Percentiles rank a stretch among this genome's conserved stretches.
These are phyloP conservation scores for human (Homo sapiens) DNA, from an alignment of 2,113 vertebrate species.

Conservation along the genomic window GRCh38 chr6:98238001-98238500, in stretches of 20 bases:
- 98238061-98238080: constrained; percentile 1
- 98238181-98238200: not conserved
- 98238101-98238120: not conserved
- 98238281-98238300: not conserved
- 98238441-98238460: not conserved
- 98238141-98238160: not conserved
- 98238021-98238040: not conserved
- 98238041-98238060: not conserved
- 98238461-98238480: not conserved
- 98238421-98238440: not conserved
- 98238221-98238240: not conserved
- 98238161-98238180: not conserved
- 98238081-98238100: not conserved
- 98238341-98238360: not conserved
- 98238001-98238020: not conserved
- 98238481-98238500: not conserved
- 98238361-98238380: not conserved
- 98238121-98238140: not conserved
- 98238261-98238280: not conserved
- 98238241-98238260: not conserved
- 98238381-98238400: not conserved
- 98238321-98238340: not conserved
- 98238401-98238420: not conserved
- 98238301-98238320: not conserved
- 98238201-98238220: not conserved